phyloP scores from a whole-genome alignment of 2,113 vertebrate genomes.

The Lophochroa leadbeateri region DNA sequence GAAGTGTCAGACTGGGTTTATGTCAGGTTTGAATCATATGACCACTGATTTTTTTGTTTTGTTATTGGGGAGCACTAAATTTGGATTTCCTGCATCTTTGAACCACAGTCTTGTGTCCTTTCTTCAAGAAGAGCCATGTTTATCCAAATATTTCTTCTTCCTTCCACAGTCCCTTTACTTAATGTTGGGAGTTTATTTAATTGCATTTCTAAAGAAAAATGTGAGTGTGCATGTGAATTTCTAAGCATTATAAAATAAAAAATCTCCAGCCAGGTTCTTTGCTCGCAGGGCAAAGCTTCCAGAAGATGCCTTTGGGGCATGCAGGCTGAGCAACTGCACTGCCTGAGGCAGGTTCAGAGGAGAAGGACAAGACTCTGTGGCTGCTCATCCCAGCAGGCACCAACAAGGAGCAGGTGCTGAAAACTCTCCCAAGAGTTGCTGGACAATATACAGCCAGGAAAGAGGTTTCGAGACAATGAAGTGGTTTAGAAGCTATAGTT shows the following conservation, averaged over 20 bases:
- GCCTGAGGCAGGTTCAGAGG: background rate
- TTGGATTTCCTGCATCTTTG: background rate
- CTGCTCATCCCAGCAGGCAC: background rate
- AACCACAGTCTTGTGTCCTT: background rate
- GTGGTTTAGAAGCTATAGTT: background rate
- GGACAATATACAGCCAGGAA: background rate
- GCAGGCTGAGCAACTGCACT: background rate
- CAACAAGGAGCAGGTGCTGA: background rate
- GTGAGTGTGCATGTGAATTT: background rate
- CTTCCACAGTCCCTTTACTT: background rate
- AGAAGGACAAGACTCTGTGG: background rate
- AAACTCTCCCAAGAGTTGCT: background rate
- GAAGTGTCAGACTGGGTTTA: background rate
- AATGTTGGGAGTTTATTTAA: rapidly evolving
- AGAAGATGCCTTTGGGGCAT: background rate
- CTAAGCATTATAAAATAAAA: background rate
- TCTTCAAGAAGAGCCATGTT: background rate
- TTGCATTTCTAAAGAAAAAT: background rate
- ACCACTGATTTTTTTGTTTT: background rate
- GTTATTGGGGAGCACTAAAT: background rate
- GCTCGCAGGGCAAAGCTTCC: background rate
- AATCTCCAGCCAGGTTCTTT: background rate
- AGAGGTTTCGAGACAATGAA: background rate
- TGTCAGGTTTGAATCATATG: background rate
- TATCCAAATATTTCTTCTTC: background rate